A percentile compares a stretch with the other conserved stretches of the same genome.
These are phyloP conservation scores for Aphelocoma coerulescens DNA, from an alignment of 2,113 vertebrate species.

Conservation along the genomic window DNA sequence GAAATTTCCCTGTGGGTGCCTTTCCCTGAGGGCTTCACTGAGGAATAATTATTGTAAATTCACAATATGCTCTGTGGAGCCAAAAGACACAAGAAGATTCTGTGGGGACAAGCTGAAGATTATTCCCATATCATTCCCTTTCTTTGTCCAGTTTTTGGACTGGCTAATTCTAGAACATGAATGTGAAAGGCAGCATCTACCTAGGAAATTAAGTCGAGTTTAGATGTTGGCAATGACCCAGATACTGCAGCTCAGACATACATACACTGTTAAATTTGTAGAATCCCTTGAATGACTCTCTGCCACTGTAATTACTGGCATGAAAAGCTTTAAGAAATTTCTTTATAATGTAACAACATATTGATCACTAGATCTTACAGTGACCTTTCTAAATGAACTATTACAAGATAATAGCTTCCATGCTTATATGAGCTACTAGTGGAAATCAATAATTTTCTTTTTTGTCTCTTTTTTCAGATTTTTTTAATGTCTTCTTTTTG, in stretches of 20 bases:
- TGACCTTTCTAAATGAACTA: not conserved
- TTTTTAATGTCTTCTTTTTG: not conserved
- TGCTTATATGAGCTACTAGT: not conserved
- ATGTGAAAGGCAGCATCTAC: not conserved
- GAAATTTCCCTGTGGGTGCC: not conserved
- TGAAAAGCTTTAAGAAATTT: not conserved
- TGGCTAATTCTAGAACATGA: not conserved
- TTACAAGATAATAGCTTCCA: not conserved
- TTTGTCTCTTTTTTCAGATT: not conserved
- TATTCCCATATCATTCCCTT: not conserved
- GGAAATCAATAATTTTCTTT: not conserved
- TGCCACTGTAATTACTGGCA: not conserved
- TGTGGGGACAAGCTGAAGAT: not conserved
- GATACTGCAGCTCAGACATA: not conserved
- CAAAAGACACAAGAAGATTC: not conserved
- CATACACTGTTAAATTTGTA: not conserved
- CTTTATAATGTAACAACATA: not conserved
- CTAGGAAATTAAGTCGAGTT: not conserved
- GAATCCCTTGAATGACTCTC: not conserved
- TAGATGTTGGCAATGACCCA: not conserved
- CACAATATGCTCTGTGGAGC: fast-evolving
- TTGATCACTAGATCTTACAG: not conserved
- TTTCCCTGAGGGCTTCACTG: not conserved
- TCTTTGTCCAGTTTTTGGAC: not conserved
- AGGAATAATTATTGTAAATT: not conserved